These are phyloP conservation scores for Perognathus longimembris DNA, from an alignment of 2,113 vertebrate species.

Conservation along the genomic window DNA sequence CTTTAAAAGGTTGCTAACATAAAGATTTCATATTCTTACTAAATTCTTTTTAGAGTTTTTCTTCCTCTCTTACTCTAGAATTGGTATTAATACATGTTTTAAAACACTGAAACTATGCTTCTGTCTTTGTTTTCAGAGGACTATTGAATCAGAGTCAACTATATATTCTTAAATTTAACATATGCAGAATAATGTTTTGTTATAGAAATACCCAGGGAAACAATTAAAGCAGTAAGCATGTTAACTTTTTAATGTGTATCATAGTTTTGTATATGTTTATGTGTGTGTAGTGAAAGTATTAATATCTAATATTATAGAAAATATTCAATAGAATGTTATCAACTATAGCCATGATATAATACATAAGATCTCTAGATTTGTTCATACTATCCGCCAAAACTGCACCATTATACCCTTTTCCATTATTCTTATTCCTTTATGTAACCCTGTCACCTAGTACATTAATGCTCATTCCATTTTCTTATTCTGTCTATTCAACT, in stretches of 20 bases:
- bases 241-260: not conserved
- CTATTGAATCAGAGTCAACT: not conserved
- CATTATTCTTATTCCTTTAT: no score
- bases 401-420: no score
- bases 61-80: not conserved
- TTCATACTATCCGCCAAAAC: no score
- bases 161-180: not conserved
- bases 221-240: not conserved
- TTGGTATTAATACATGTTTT: not conserved
- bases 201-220: not conserved
- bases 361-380: no score
- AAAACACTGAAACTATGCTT: not conserved
- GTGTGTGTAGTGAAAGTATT: no score
- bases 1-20: no score
- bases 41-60: not conserved
- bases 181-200: not conserved
- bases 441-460: no score
- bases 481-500: no score
- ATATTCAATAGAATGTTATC: no score
- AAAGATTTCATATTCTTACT: not conserved
- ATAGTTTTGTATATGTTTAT: not conserved
- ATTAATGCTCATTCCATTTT: no score
- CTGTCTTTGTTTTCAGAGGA: not conserved
- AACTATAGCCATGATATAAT: no score
- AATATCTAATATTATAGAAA: no score